Percentiles rank a stretch among this genome's conserved stretches.
These are phyloP conservation scores for Laterallus jamaicensis DNA, from an alignment of 2,113 vertebrate genomes.

Conservation along the genomic window DNA sequence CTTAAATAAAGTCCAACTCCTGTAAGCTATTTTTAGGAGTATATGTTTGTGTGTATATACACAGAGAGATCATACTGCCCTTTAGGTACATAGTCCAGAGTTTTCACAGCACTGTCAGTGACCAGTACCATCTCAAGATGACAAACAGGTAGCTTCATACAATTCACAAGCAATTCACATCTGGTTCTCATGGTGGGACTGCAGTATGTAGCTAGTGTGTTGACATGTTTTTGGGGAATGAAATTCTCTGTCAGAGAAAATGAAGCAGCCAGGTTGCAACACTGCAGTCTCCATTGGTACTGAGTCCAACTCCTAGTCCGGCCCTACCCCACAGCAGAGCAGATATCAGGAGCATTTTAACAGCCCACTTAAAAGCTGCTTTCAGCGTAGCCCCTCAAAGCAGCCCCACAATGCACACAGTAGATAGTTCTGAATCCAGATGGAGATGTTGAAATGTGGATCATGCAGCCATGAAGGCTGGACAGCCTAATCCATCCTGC, in stretches of 20 bases:
- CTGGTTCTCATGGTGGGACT: not conserved
- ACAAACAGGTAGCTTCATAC: not conserved
- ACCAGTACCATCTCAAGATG: not conserved
- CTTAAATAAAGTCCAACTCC: not conserved
- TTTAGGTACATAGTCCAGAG: not conserved
- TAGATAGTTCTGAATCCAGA: not conserved
- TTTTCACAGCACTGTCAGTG: not conserved
- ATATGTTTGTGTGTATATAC: not conserved
- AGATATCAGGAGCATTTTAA: not conserved
- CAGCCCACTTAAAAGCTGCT: not conserved
- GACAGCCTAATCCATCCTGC: not conserved
- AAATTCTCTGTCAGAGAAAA: not conserved
- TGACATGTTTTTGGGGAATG: not conserved
- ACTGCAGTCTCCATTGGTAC: not conserved
- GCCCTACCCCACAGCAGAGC: not conserved
- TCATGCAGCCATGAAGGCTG: fast-evolving
- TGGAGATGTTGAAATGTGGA: not conserved
- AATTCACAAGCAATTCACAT: not conserved
- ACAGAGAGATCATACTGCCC: not conserved
- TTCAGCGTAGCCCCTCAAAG: not conserved
- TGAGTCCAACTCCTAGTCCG: not conserved
- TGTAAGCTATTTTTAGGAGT: not conserved
- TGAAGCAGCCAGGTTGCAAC: not conserved
- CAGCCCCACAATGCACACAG: not conserved
- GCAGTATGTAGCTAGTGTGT: not conserved